Conservation (phyloP, 1,140 invertebrate genomes). For the Drosophila ambigua region DNA sequence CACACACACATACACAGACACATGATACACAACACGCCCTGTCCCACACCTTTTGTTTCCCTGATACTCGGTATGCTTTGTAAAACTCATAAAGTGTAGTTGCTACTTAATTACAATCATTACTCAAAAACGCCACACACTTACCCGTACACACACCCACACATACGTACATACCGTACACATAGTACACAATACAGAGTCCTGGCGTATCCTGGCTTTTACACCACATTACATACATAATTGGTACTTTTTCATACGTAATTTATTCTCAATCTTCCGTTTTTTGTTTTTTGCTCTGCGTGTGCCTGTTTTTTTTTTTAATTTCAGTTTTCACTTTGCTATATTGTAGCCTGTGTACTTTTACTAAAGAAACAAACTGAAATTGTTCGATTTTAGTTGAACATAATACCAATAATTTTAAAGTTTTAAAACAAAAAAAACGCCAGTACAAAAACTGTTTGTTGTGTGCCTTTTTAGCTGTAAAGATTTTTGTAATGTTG, state of each 20-base stretch:
- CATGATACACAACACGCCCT: slow-evolving; percentile 35
- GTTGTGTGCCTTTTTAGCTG: slow-evolving; percentile 72
- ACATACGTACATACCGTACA: slow-evolving; percentile 16
- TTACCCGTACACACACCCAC: slow-evolving; percentile 12
- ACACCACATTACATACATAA: slow-evolving; percentile 49
- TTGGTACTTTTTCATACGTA: slow-evolving; percentile 48
- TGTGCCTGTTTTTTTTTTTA: slow-evolving; percentile 58
- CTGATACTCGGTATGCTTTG: slow-evolving; percentile 51
- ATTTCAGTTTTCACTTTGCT: slow-evolving; percentile 29
- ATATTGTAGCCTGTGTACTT: slow-evolving; percentile 46
- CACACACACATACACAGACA: slow-evolving; percentile 27
- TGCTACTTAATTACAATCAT: slow-evolving; percentile 81
- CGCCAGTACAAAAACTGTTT: slow-evolving; percentile 56
- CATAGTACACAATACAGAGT: slow-evolving; percentile 19
- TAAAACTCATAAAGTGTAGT: slow-evolving; percentile 75
- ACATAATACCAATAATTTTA: background rate
- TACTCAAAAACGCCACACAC: slow-evolving; percentile 68
- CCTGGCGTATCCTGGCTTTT: slow-evolving; percentile 51
- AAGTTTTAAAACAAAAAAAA: slow-evolving; percentile 27
- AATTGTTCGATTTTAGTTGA: slow-evolving; percentile 39
- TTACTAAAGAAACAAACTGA: slow-evolving; percentile 45
- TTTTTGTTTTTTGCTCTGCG: slow-evolving; percentile 31
- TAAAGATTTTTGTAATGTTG: slow-evolving; percentile 62
- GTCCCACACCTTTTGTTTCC: slow-evolving; percentile 61
- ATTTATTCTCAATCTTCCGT: slow-evolving; percentile 53